Evolutionary conservation across 2,113 vertebrate species (phyloP).

Genomic region (Urocitellus parryii): DNA sequence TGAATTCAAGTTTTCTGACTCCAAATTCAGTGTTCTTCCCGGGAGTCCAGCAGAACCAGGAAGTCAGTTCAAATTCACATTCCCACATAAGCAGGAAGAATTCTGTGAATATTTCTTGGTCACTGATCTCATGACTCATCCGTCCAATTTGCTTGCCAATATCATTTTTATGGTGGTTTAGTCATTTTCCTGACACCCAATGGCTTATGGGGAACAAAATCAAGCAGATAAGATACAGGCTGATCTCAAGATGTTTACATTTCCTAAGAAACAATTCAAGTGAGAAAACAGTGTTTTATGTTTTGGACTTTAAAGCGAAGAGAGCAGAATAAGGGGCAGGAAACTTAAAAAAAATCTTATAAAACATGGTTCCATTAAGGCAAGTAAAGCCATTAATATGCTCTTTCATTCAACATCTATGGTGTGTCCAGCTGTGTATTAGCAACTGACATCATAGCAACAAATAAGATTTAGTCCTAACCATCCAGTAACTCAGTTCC

Average conservation of each 20-base stretch:
- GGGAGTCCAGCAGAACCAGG: conserved; percentile 33
- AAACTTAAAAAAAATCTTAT: not conserved
- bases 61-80: conserved; percentile 47
- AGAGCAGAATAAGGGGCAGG: not conserved
- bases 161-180: conserved; percentile 66
- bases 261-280: conserved; percentile 34
- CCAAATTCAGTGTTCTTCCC: conserved; percentile 14
- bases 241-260: not conserved
- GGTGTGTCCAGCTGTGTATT: not conserved
- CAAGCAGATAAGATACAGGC: conserved; percentile 41
- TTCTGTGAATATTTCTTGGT: conserved; percentile 27
- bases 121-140: conserved; percentile 69
- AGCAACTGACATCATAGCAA: not conserved
- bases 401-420: not conserved
- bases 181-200: conserved; percentile 72
- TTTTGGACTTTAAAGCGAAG: conserved; percentile 19
- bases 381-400: not conserved
- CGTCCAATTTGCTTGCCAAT: conserved; percentile 43
- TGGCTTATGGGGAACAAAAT: conserved; percentile 3
- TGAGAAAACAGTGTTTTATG: not conserved
- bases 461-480: not conserved
- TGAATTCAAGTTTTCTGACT: conserved; percentile 1
- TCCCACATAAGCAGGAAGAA: conserved; percentile 57
- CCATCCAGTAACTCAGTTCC: not conserved
- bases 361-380: not conserved